Evolutionary conservation across 2,113 vertebrate genomes (phyloP).

Genomic region (Nothocercus nigrocapillus): DNA sequence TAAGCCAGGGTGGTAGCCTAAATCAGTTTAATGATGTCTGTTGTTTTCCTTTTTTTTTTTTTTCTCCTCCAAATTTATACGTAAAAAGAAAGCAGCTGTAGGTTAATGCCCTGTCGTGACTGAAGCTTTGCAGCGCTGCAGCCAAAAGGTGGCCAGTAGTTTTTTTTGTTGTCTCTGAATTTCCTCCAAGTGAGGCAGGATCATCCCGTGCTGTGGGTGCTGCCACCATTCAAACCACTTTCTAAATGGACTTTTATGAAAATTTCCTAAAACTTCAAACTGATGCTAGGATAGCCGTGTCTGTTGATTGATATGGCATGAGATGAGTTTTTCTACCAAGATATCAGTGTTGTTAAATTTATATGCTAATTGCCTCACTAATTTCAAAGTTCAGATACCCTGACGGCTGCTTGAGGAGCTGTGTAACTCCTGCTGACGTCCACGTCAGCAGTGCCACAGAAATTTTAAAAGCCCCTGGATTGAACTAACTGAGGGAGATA

Average conservation of each 20-base stretch:
- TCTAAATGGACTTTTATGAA: background rate
- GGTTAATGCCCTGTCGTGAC: background rate
- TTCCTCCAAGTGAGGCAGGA: background rate
- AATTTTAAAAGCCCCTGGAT: background rate
- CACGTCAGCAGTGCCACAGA: background rate
- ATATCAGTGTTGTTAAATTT: background rate
- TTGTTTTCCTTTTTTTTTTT: background rate
- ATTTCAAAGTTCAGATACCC: background rate
- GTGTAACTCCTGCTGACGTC: background rate
- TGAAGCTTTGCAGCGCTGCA: background rate
- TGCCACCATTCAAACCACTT: background rate
- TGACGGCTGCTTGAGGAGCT: background rate
- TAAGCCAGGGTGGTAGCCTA: background rate
- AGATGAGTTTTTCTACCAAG: background rate
- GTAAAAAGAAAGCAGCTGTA: background rate
- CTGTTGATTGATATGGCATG: background rate
- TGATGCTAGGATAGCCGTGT: background rate
- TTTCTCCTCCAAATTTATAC: background rate
- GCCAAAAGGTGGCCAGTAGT: background rate
- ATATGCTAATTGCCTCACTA: background rate
- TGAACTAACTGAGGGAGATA: background rate
- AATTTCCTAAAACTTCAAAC: background rate
- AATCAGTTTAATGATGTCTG: background rate
- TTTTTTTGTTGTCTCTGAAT: slow-evolving; percentile 3
- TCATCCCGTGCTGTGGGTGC: background rate